Percentiles rank a stretch among this genome's conserved stretches.
phyloP scores from a whole-genome alignment of 2,888 invertebrate species.

The Taphrorychus bicolor region DNA sequence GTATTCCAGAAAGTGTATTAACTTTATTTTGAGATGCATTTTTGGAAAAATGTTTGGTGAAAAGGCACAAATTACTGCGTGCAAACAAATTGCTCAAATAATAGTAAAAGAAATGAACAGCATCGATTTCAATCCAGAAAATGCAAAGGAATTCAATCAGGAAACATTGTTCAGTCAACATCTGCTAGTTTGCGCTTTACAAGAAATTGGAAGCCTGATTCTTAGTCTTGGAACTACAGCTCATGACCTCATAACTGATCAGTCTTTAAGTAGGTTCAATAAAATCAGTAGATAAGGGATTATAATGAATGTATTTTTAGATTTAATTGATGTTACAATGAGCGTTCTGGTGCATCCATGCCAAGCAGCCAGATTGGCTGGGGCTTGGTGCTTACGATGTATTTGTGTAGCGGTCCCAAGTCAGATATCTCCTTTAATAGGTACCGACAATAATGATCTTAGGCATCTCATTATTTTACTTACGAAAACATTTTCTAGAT shows the following conservation, averaged over 20 bases:
- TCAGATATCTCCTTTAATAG: slow-evolving; percentile 88
- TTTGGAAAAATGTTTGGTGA: slow-evolving; percentile 95
- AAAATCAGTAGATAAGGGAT: background rate
- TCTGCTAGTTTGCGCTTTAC: slow-evolving; percentile 89
- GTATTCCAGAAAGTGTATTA: slow-evolving; percentile 96
- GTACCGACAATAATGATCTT: too few relatives aligned
- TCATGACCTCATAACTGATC: slow-evolving; percentile 87
- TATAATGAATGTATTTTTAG: slow-evolving; percentile 56
- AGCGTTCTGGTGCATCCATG: slow-evolving; percentile 93
- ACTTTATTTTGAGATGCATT: slow-evolving; percentile 90
- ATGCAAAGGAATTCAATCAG: slow-evolving; percentile 90
- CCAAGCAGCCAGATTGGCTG: slow-evolving; percentile 90
- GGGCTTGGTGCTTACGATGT: slow-evolving; percentile 93
- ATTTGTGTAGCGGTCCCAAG: slow-evolving; percentile 94
- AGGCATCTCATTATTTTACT: too few relatives aligned
- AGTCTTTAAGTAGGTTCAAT: slow-evolving; percentile 71
- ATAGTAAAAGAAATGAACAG: slow-evolving; percentile 95
- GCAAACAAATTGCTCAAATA: slow-evolving; percentile 91
- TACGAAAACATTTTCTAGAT: slow-evolving; percentile 62
- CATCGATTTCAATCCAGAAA: slow-evolving; percentile 91
- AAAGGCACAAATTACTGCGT: slow-evolving; percentile 94
- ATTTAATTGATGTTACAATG: slow-evolving; percentile 77
- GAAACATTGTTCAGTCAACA: slow-evolving; percentile 92
- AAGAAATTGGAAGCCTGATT: slow-evolving; percentile 90
- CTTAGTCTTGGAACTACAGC: slow-evolving; percentile 94